Percentiles rank a stretch among this genome's conserved stretches.
phyloP scores from a whole-genome alignment of 2,888 invertebrate species.

The Portevinia maculata region DNA sequence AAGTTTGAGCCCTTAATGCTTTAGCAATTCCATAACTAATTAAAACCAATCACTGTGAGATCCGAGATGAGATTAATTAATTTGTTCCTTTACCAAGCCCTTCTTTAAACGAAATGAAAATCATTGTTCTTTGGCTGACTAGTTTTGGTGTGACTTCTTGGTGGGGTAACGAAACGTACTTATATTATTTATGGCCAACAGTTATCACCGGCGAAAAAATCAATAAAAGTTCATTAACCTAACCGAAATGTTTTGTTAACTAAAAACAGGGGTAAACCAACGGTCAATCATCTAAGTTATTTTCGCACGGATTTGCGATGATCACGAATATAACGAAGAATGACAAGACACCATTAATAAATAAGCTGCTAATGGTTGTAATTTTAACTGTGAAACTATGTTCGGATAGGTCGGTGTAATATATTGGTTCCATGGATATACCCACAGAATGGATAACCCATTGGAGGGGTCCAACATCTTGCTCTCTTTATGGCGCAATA shows the following conservation, averaged over 20 bases:
- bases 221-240: constrained; percentile 52
- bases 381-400: constrained; percentile 39
- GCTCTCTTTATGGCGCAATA: constrained; percentile 20
- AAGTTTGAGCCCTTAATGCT: not conserved
- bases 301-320: not conserved
- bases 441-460: not conserved
- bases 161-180: not conserved
- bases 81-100: constrained; percentile 21
- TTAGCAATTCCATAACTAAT: constrained; percentile 42
- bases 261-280: constrained; percentile 6
- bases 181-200: constrained; percentile 31
- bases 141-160: constrained; percentile 3
- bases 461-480: not conserved
- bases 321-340: not conserved
- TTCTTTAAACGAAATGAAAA: constrained; percentile 31
- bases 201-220: constrained; percentile 22
- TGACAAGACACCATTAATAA: constrained; percentile 28
- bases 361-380: constrained; percentile 30
- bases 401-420: constrained; percentile 6
- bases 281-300: not conserved
- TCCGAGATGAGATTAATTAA: constrained; percentile 52
- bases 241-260: constrained; percentile 32
- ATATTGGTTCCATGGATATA: constrained; percentile 4
- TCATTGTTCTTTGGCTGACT: constrained; percentile 9
- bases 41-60: constrained; percentile 56